These are phyloP conservation scores for Hirundichthys speculiger DNA, from an alignment of 2,113 vertebrate genomes.

Conservation along the genomic window DNA sequence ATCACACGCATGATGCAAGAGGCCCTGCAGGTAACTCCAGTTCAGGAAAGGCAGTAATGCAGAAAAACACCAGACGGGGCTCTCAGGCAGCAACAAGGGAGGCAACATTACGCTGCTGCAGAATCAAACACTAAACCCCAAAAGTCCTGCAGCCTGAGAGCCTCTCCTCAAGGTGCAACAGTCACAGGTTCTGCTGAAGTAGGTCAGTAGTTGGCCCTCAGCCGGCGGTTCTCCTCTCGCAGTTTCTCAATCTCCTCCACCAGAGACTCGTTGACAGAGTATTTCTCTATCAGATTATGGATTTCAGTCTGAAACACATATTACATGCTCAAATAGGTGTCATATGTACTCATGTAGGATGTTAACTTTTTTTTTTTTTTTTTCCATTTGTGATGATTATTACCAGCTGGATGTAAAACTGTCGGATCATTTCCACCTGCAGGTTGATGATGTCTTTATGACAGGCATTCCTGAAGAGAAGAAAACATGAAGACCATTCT, in stretches of 20 bases:
- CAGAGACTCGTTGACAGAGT: slow-evolving; percentile 93
- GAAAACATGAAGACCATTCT: neutral
- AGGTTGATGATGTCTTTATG: slow-evolving; percentile 96
- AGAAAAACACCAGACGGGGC: neutral
- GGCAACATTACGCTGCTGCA: no score
- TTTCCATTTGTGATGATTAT: neutral
- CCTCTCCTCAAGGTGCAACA: neutral
- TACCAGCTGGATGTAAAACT: slow-evolving; percentile 97
- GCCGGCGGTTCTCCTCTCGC: slow-evolving; percentile 91
- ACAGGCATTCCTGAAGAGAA: slow-evolving; percentile 85
- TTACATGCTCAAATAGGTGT: neutral
- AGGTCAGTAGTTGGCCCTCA: slow-evolving; percentile 89
- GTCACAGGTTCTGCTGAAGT: neutral
- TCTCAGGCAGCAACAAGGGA: no score
- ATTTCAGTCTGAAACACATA: slow-evolving; percentile 89
- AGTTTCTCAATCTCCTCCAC: slow-evolving; percentile 94
- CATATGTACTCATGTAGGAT: no score
- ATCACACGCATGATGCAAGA: neutral
- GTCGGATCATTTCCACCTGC: slow-evolving; percentile 98
- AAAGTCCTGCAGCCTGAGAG: neutral
- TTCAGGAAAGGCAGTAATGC: neutral
- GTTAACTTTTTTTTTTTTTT: no score
- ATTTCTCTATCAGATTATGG: slow-evolving; percentile 90
- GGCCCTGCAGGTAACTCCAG: neutral
- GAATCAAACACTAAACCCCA: no score